Percentiles rank a stretch among this genome's conserved stretches.
Evolutionary conservation across 2,113 vertebrate genomes (phyloP).

Genomic region (Hippocampus comes): DNA sequence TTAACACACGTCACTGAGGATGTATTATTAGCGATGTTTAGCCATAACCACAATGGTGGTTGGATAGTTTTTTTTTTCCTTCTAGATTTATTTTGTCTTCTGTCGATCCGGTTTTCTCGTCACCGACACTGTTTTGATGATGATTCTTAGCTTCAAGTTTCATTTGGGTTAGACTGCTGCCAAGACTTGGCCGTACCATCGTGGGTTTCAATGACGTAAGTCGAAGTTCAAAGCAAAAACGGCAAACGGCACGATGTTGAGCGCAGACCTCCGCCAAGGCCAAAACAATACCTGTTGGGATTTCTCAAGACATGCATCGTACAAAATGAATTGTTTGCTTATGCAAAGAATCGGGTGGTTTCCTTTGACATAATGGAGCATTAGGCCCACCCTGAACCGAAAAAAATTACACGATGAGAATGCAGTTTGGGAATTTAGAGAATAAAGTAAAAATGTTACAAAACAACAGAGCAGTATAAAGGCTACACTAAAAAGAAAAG

Average conservation of each 20-base stretch:
- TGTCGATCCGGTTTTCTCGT: conserved; percentile 65
- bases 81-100: conserved; percentile 52
- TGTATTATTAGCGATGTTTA: conserved; percentile 53
- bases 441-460: neutral
- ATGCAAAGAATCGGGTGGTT: neutral
- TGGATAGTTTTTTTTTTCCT: conserved; percentile 50
- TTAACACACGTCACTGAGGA: conserved; percentile 54
- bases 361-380: neutral
- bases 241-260: conserved; percentile 18
- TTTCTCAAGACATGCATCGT: neutral
- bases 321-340: neutral
- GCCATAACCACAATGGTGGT: conserved; percentile 56
- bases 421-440: neutral
- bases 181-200: conserved; percentile 52
- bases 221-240: conserved; percentile 32
- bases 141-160: conserved; percentile 59
- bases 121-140: conserved; percentile 62
- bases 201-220: conserved; percentile 47
- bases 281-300: neutral
- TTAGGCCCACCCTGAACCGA: neutral
- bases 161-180: conserved; percentile 68
- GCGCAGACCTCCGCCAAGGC: conserved; percentile 14
- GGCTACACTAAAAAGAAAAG: too few species aligned
- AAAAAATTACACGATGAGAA: neutral
- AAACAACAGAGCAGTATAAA: too few species aligned